phyloP scores from a whole-genome alignment of 2,888 invertebrate genomes.

The Platycheirus rosarum region DNA sequence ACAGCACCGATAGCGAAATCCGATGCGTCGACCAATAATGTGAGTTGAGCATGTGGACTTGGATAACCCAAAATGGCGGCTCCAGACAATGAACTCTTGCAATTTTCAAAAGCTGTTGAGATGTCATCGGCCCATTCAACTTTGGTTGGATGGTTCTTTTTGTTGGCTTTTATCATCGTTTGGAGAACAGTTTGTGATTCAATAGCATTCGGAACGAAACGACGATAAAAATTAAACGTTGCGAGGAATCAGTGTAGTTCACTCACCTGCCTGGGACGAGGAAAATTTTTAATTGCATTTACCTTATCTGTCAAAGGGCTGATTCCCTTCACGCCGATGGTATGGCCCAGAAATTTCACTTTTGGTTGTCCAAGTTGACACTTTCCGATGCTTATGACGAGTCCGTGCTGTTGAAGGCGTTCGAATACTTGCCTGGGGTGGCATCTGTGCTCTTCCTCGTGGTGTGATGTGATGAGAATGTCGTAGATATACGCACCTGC shows the following conservation, averaged over 20 bases:
- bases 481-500: constrained; percentile 39
- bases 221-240: constrained; percentile 78
- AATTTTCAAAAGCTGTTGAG: constrained; percentile 1
- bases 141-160: not conserved
- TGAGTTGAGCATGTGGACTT: not conserved
- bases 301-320: constrained; percentile 77
- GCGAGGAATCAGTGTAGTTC: constrained; percentile 77
- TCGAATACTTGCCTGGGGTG: constrained; percentile 9
- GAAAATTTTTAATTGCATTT: too few relatives aligned
- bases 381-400: constrained; percentile 9
- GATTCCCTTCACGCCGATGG: constrained; percentile 73
- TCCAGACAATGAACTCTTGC: not conserved
- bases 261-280: constrained; percentile 71
- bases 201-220: constrained; percentile 74
- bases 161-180: constrained; percentile 4
- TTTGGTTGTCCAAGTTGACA: not conserved
- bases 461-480: constrained; percentile 12
- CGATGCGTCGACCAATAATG: too few relatives aligned
- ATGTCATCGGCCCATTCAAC: constrained; percentile 14
- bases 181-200: constrained; percentile 22
- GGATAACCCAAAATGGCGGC: not conserved
- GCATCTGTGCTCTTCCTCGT: constrained; percentile 7
- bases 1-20: too few relatives aligned
- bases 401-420: constrained; percentile 1
- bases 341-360: constrained; percentile 25